A percentile compares a stretch with the other conserved stretches of the same genome.
Evolutionary conservation across 2,797 vertebrate species (phyloP).

Genomic region (Loriculus beryllinus): DNA sequence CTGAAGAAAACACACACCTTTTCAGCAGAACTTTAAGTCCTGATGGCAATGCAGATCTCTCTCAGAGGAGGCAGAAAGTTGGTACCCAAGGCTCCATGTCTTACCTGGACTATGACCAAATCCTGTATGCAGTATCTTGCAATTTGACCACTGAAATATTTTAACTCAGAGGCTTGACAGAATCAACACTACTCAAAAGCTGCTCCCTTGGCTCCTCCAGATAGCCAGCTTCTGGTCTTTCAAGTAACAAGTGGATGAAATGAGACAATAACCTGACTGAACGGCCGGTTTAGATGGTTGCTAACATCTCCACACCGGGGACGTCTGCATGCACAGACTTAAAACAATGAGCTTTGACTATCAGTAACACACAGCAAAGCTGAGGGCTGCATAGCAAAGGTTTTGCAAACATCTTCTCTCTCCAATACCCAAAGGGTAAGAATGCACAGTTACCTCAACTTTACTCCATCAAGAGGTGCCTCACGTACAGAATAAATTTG

Average conservation of each 20-base stretch:
- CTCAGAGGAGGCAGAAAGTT: not conserved
- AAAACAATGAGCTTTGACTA: not conserved
- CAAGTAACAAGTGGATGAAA: not conserved
- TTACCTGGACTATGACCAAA: not conserved
- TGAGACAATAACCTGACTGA: not conserved
- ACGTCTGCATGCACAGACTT: not conserved
- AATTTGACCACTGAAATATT: not conserved
- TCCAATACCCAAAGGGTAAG: not conserved
- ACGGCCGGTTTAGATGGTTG: not conserved
- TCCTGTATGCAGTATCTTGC: not conserved
- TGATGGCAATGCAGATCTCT: not conserved
- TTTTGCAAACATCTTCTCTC: not conserved
- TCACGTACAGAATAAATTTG: not conserved
- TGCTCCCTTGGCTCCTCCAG: not conserved
- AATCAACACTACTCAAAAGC: not conserved
- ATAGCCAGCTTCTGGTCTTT: not conserved
- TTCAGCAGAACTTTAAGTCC: not conserved
- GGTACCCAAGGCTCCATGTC: not conserved
- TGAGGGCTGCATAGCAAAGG: not conserved
- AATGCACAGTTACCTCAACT: not conserved
- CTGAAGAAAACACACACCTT: not conserved
- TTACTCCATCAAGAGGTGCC: not conserved
- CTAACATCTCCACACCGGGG: not conserved
- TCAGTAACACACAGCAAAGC: not conserved
- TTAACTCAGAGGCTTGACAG: not conserved